Base-by-base conservation (phyloP, 2,113 vertebrate species). In the Chloroceryle aenea region DNA sequence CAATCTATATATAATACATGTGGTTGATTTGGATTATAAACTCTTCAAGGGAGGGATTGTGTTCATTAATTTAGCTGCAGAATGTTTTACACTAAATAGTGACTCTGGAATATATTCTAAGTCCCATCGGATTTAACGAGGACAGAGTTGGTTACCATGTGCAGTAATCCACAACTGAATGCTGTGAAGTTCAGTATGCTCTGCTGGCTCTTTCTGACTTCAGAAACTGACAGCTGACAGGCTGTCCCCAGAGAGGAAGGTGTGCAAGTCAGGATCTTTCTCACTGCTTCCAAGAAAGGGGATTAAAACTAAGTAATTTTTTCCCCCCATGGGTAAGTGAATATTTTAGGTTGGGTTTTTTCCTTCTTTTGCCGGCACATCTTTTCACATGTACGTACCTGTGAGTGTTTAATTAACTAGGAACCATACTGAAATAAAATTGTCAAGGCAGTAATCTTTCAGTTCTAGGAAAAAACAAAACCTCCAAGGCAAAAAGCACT, bases 391-490 rank as follows among this genome's bases (percentile, higher is more conserved):
- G 7, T 61, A 14, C 0, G 0, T 17, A 87, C 48, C 67, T 43
- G 10, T 77, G 12, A 64, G 18, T 78, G 26, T 56, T 61, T 85
- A 78, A 92, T 89, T 93, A 93, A 78, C 10, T 26, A 89, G 61
- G 81, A 90, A 82, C 34, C 61, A 53, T 47, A 61, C 14, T 2
- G 32, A 82, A 91, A 92, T 43, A 36, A 75, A 90, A 87, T 72
- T 85, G 10, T 47, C 5, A 19, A 48, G 42, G 23, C 14, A 87
- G 29, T 87, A 91, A 89, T 89, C 68, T 83, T 81, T 77, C 78
- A 77, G 59, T 90, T 95, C 64, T 36, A 64, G 43, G 34, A 72
- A 95, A 88, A 90, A 89, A 53, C 12, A n/a, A 92, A 82, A 43
- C 18, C 56, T 91, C 81, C 21, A 61, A 71, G 87, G 69, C 21